These are phyloP conservation scores for Thalassophryne amazonica DNA, from an alignment of 2,797 vertebrate genomes.

Conservation along the genomic window DNA sequence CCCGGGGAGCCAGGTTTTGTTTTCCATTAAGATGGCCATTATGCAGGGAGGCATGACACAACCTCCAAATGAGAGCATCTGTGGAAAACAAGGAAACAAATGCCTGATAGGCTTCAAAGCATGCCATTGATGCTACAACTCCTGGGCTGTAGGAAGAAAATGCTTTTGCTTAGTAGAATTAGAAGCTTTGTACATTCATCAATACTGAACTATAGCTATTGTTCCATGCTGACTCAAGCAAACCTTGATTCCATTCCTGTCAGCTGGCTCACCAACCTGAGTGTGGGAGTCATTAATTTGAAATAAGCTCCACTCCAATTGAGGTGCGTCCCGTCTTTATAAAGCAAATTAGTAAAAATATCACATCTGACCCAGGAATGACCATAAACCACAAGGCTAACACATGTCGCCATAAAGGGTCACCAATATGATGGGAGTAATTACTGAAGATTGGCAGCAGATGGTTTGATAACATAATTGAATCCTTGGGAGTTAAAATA, in stretches of 20 bases:
- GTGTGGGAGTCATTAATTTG: constrained; percentile 58
- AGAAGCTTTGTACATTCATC: too few species aligned
- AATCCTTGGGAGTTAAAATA: constrained; percentile 21
- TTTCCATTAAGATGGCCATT: constrained; percentile 74
- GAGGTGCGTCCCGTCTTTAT: constrained; percentile 67
- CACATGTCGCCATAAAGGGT: constrained; percentile 56
- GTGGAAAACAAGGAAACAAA: not conserved
- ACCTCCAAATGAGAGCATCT: constrained; percentile 15
- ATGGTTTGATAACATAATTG: constrained; percentile 51
- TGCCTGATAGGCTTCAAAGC: constrained; percentile 1
- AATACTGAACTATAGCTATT: too few species aligned
- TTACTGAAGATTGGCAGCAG: constrained; percentile 56
- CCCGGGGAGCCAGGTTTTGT: constrained; percentile 66
- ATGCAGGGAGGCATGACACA: constrained; percentile 28
- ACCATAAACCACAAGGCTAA: constrained; percentile 34
- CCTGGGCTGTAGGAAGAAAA: too few species aligned
- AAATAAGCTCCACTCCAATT: constrained; percentile 65
- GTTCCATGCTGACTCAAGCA: not conserved
- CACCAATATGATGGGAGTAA: constrained; percentile 40
- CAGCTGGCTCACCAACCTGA: not conserved
- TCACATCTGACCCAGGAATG: constrained; percentile 36
- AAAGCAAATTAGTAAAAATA: constrained; percentile 68
- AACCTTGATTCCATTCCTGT: constrained; percentile 15
- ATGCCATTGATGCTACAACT: not conserved
- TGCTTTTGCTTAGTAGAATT: too few species aligned